phyloP scores from a whole-genome alignment of 23 tunicate species.

The Halocynthia aurantium region DNA sequence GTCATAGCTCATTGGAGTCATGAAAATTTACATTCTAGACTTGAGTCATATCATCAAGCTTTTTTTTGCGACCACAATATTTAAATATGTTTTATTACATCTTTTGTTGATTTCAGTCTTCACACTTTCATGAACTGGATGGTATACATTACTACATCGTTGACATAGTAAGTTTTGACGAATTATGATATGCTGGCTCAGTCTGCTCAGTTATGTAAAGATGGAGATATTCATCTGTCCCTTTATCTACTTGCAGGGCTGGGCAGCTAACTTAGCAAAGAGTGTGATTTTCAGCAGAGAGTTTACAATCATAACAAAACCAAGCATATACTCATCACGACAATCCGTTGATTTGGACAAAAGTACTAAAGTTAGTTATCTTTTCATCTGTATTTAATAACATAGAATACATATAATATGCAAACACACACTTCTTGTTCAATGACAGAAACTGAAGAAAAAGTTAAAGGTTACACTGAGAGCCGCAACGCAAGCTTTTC shows the following conservation, averaged over 20 bases:
- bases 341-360: constrained; percentile 8
- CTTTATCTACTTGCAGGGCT: constrained; percentile 13
- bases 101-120: too few relatives aligned
- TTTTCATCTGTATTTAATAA: neutral
- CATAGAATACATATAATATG: neutral
- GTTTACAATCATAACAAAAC: constrained; percentile 28
- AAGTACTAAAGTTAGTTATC: neutral
- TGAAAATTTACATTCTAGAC: too few relatives aligned
- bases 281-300: constrained; percentile 36
- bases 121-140: too few relatives aligned
- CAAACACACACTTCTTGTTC: neutral
- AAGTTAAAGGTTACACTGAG: neutral
- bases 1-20: too few relatives aligned
- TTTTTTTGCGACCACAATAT: too few relatives aligned
- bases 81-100: too few relatives aligned
- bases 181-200: neutral
- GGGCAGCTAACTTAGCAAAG: constrained; percentile 24
- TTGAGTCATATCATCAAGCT: too few relatives aligned
- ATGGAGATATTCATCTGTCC: too few relatives aligned
- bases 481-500: neutral
- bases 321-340: neutral
- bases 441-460: neutral
- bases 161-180: constrained; percentile 35
- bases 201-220: neutral
- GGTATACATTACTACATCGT: constrained; percentile 45